phyloP scores from a whole-genome alignment of 2,888 invertebrate genomes.

The Nemoura dubitans region DNA sequence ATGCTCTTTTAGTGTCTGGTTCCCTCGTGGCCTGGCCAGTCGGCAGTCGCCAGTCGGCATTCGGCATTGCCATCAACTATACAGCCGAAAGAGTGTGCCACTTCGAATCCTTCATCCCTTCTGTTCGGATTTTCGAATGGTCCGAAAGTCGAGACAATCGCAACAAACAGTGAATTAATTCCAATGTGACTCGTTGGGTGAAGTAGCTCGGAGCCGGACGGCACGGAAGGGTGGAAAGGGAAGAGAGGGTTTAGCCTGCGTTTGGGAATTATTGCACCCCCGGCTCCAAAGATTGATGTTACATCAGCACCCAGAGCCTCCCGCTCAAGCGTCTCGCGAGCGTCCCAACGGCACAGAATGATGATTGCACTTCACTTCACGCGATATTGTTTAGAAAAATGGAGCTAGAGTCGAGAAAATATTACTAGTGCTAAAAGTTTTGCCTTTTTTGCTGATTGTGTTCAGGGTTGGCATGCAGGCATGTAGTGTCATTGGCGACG shows the following conservation, averaged over 20 bases:
- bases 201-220: background rate
- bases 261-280: background rate
- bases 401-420: constrained; percentile 1
- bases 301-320: background rate
- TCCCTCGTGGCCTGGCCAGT: background rate
- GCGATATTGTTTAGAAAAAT: constrained; percentile 7
- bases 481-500: background rate
- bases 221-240: background rate
- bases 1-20: background rate
- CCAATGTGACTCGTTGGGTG: background rate
- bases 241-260: background rate
- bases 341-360: constrained; percentile 7
- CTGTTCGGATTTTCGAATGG: background rate
- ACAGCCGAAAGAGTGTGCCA: background rate
- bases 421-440: background rate
- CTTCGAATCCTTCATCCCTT: background rate
- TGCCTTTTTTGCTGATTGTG: background rate
- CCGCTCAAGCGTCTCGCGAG: background rate
- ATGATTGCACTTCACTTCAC: background rate
- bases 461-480: background rate
- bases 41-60: too few relatives aligned
- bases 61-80: background rate
- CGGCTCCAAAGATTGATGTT: constrained; percentile 12
- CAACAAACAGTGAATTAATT: background rate
- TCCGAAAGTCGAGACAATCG: background rate